phyloP scores from a whole-genome alignment of 92 coral and sea anemone species.

The Palythoa caribaeorum region DNA sequence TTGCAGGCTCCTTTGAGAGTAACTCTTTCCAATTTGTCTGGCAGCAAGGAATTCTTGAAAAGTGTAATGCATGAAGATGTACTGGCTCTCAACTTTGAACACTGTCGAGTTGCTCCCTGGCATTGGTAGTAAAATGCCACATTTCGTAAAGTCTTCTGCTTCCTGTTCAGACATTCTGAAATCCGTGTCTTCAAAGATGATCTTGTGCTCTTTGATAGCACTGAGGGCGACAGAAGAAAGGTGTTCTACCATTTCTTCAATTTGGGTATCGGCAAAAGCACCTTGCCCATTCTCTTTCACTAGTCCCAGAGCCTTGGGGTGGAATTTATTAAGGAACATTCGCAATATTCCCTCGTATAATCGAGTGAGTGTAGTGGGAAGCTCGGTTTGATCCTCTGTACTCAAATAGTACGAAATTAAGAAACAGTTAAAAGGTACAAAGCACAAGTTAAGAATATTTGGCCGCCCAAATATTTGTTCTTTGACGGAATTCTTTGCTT shows the following conservation, averaged over 20 bases:
- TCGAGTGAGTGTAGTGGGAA: conserved; percentile 31
- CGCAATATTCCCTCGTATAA: conserved; percentile 44
- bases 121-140: conserved; percentile 37
- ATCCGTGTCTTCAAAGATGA: conserved; percentile 37
- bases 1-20: conserved; percentile 5
- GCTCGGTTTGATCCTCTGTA: conserved; percentile 42
- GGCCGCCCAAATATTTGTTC: conserved; percentile 40
- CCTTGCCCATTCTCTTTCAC: conserved; percentile 39
- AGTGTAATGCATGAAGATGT: conserved; percentile 41
- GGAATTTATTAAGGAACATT: conserved; percentile 40
- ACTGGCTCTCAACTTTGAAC: conserved; percentile 42
- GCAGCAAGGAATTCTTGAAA: conserved; percentile 50
- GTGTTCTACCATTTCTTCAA: conserved; percentile 27
- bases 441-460: conserved; percentile 39
- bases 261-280: conserved; percentile 28
- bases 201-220: conserved; percentile 42
- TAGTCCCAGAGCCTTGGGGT: conserved; percentile 33
- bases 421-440: conserved; percentile 45
- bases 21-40: conserved; percentile 26
- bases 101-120: conserved; percentile 41
- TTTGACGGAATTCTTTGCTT: conserved; percentile 6
- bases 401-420: conserved; percentile 42
- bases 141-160: conserved; percentile 39
- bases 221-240: conserved; percentile 36
- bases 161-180: conserved; percentile 30